Conservation (phyloP, 2,797 vertebrate species). For the Ateles fusciceps region DNA sequence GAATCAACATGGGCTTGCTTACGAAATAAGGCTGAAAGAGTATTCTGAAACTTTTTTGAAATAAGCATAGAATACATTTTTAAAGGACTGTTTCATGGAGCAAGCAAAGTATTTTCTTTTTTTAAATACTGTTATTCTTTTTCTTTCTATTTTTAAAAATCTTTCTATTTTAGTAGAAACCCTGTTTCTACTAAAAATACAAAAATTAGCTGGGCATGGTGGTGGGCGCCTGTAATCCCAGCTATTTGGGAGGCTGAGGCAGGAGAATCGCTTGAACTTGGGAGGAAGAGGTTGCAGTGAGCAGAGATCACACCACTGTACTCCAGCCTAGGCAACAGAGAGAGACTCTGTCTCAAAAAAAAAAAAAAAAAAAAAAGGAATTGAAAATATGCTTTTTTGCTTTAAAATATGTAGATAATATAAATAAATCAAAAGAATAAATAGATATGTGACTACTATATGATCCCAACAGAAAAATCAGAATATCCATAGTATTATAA, state of each 20-base stretch:
- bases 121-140: not conserved
- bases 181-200: too few relatives aligned
- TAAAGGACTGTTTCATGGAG: not conserved
- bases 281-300: too few relatives aligned
- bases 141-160: too few relatives aligned
- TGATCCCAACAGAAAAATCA: slow-evolving; percentile 12
- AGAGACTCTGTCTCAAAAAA: too few relatives aligned
- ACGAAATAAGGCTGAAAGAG: not conserved
- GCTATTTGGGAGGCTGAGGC: too few relatives aligned
- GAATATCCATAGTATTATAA: not conserved
- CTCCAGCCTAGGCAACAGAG: too few relatives aligned
- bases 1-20: not conserved
- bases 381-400: slow-evolving; percentile 16
- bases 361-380: not conserved
- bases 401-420: not conserved
- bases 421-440: slow-evolving; percentile 4
- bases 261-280: rapidly evolving
- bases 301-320: too few relatives aligned
- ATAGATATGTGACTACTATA: not conserved
- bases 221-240: too few relatives aligned
- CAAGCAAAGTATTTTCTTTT: not conserved
- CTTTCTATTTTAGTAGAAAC: too few relatives aligned
- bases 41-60: not conserved
- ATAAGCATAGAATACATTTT: not conserved
- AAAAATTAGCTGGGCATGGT: too few relatives aligned